Evolutionary conservation across 2,797 vertebrate species (phyloP).

Genomic region (Heliangelus exortis): DNA sequence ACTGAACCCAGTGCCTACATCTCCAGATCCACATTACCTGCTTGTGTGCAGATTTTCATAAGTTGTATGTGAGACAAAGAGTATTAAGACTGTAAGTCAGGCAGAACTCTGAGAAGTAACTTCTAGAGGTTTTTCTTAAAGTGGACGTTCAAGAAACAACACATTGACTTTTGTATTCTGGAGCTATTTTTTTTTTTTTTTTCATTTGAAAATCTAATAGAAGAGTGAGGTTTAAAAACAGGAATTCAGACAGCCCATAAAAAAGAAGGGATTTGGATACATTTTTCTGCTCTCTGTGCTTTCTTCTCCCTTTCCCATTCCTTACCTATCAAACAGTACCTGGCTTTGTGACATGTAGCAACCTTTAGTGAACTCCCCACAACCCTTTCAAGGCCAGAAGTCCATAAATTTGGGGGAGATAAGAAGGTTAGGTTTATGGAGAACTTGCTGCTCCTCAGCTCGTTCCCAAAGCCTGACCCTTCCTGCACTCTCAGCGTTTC

Average conservation of each 20-base stretch:
- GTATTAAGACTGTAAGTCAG: not conserved
- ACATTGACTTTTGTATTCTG: not conserved
- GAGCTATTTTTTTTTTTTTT: not conserved
- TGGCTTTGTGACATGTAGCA: not conserved
- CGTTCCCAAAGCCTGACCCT: not conserved
- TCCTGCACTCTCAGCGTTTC: fast-evolving
- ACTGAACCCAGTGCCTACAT: not conserved
- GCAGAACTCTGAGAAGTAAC: not conserved
- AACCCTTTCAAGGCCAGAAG: not conserved
- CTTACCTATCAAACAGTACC: not conserved
- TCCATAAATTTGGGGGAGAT: not conserved
- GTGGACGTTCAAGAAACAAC: not conserved
- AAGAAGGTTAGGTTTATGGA: not conserved
- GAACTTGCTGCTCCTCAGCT: not conserved
- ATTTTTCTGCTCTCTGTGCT: not conserved
- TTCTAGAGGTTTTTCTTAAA: not conserved
- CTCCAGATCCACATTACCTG: not conserved
- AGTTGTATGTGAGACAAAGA: not conserved
- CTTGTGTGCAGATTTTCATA: not conserved
- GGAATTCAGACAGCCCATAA: not conserved
- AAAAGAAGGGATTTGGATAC: not conserved
- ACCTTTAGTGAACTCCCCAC: not conserved
- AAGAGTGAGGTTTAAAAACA: not conserved
- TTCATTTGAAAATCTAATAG: not conserved
- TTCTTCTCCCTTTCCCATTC: not conserved